phyloP scores from a whole-genome alignment of 2,888 invertebrate genomes.

The Oxycera nigricornis region DNA sequence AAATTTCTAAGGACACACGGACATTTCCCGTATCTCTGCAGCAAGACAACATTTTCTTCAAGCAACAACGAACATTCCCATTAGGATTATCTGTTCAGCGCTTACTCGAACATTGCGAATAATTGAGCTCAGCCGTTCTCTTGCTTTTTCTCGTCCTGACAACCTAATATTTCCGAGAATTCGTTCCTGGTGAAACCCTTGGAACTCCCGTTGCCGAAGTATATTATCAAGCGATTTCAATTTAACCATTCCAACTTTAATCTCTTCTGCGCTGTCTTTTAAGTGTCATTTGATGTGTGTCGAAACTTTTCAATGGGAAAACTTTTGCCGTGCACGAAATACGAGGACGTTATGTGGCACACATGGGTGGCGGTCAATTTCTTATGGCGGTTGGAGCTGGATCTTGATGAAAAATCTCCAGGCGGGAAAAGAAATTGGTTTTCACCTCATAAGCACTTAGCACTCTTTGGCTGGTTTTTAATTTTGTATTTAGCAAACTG shows the following conservation, averaged over 20 bases:
- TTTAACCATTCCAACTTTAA: slow-evolving; percentile 33
- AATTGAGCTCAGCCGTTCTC: background rate
- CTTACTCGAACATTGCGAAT: background rate
- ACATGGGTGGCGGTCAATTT: background rate
- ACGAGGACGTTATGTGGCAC: background rate
- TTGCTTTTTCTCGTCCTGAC: background rate
- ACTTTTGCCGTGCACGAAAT: slow-evolving; percentile 1
- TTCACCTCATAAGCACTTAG: slow-evolving; percentile 31
- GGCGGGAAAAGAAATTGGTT: slow-evolving; percentile 29
- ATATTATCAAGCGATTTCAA: slow-evolving; percentile 24
- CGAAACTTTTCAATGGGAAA: slow-evolving; percentile 35
- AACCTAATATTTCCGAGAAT: background rate
- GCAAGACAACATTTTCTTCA: too few species aligned
- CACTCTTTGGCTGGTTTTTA: background rate
- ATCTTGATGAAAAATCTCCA: slow-evolving; percentile 11
- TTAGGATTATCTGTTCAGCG: background rate
- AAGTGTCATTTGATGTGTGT: slow-evolving; percentile 38
- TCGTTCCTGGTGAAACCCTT: background rate
- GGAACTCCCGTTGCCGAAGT: background rate
- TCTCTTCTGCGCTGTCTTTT: slow-evolving; percentile 25
- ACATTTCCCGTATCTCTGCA: too few species aligned
- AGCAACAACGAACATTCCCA: too few species aligned
- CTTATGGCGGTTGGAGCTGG: background rate
- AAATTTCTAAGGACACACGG: too few species aligned
- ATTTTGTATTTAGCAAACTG: background rate